Evolutionary conservation across 2,888 invertebrate species (phyloP).

Genomic region (Cecidostiba fungosa): DNA sequence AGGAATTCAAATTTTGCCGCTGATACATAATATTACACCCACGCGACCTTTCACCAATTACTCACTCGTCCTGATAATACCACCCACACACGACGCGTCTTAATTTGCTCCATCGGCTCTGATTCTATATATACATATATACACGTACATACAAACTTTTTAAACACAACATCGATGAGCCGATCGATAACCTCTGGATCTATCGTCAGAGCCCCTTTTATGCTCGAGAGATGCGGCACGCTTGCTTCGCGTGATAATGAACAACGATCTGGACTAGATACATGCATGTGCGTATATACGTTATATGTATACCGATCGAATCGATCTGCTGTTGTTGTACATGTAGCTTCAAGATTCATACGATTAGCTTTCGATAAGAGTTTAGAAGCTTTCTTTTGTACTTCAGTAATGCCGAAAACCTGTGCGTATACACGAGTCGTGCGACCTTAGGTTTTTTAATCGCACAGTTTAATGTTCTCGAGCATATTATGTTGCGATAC

Average conservation of each 20-base stretch:
- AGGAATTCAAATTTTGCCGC: too few species aligned
- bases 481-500: background rate
- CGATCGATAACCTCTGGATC: slow-evolving; percentile 30
- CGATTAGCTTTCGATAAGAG: background rate
- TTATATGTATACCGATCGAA: background rate
- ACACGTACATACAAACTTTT: too few species aligned
- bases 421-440: background rate
- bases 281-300: background rate
- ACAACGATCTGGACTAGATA: background rate
- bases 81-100: background rate
- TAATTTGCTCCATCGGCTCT: background rate
- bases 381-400: background rate
- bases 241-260: slow-evolving; percentile 17
- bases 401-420: background rate
- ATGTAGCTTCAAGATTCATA: background rate
- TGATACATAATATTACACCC: too few species aligned
- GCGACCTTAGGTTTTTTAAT: background rate
- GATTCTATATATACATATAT: background rate
- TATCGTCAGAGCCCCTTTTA: background rate
- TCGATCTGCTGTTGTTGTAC: background rate
- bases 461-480: background rate
- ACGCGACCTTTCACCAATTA: background rate
- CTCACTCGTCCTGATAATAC: background rate
- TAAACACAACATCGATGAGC: background rate
- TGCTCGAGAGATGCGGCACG: background rate